Evolutionary conservation across 2,797 vertebrate genomes (phyloP).

Genomic region (Neopelma chrysocephalum): DNA sequence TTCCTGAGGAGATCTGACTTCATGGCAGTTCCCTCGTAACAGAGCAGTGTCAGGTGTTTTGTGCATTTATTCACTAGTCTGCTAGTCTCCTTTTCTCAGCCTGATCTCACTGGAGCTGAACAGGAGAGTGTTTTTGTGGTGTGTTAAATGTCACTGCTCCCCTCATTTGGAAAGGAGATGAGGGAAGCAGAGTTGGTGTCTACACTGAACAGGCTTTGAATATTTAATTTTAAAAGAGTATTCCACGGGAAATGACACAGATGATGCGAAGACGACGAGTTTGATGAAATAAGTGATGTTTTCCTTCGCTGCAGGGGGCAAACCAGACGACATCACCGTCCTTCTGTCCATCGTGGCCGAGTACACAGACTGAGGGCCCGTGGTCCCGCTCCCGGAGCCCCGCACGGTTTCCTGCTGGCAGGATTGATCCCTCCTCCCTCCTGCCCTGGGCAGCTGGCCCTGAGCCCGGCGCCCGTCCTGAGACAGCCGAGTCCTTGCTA

Average conservation of each 20-base stretch:
- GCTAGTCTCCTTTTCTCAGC: not conserved
- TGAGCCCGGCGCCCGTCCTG: constrained; percentile 51
- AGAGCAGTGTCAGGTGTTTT: not conserved
- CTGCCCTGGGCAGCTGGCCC: constrained; percentile 66
- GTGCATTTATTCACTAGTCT: not conserved
- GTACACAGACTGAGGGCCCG: constrained; percentile 89
- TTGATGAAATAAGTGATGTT: not conserved
- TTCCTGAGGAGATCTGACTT: not conserved
- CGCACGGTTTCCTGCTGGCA: constrained; percentile 79
- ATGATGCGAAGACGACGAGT: accelerated
- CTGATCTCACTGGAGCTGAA: not conserved
- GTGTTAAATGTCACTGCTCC: not conserved
- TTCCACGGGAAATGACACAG: not conserved
- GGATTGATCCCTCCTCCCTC: constrained; percentile 70
- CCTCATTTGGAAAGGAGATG: not conserved
- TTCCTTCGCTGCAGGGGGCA: constrained; percentile 84
- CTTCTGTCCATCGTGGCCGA: constrained; percentile 97
- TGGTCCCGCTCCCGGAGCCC: constrained; percentile 1
- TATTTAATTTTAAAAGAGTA: not conserved
- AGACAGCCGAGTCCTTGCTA: constrained; percentile 54
- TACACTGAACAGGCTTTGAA: not conserved
- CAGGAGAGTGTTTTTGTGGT: not conserved
- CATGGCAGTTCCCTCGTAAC: not conserved
- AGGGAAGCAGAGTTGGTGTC: not conserved
- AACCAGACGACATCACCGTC: constrained; percentile 99